phyloP scores from a whole-genome alignment of 2,888 invertebrate genomes.

The Hypomecis atomaria region DNA sequence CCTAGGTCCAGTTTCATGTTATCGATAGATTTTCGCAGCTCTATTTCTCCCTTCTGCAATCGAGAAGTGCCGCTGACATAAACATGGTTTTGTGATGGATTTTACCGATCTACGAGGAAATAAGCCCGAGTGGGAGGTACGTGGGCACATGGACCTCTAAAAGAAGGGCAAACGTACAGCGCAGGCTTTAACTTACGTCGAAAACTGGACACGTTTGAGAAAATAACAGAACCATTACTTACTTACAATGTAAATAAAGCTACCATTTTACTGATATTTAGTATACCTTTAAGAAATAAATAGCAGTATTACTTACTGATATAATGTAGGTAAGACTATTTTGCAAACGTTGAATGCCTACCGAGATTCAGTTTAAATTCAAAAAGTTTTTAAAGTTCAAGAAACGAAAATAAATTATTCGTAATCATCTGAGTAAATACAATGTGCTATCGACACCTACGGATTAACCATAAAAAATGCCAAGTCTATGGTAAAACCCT shows the following conservation, averaged over 20 bases:
- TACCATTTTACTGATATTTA: no score
- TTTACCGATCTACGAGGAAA: constrained; percentile 40
- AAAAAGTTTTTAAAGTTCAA: no score
- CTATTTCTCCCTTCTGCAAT: constrained; percentile 17
- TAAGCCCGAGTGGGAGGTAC: constrained; percentile 38
- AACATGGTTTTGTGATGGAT: constrained; percentile 41
- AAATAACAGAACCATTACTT: neutral
- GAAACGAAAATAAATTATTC: no score
- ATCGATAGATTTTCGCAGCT: constrained; percentile 6
- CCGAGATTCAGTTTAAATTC: no score
- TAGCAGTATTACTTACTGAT: no score
- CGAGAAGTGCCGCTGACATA: constrained; percentile 36
- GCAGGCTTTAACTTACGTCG: constrained; percentile 6
- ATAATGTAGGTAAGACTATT: no score
- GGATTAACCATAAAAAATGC: no score
- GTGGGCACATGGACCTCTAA: constrained; percentile 29
- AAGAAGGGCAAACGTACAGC: constrained; percentile 17
- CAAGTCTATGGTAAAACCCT: no score
- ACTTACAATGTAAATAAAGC: neutral
- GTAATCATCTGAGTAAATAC: no score
- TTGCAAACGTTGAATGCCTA: no score
- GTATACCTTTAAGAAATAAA: no score
- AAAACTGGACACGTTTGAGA: neutral
- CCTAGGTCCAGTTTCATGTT: neutral
- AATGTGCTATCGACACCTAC: no score